phyloP scores from a whole-genome alignment of 2,113 vertebrate genomes.

The Pachycephala philippinensis region DNA sequence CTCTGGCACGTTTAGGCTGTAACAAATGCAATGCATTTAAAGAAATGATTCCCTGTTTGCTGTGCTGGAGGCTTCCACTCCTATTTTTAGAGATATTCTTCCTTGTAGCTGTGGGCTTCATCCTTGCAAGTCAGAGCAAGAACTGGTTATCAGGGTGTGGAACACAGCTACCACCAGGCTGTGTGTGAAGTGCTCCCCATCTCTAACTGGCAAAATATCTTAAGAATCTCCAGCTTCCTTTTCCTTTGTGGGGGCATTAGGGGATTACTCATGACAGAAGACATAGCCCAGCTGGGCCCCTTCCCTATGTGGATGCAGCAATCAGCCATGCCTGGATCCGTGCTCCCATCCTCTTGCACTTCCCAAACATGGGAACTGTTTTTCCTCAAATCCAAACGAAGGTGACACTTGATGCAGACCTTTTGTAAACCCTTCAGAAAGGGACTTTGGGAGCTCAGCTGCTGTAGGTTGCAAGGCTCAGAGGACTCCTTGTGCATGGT shows the following conservation, averaged over 20 bases:
- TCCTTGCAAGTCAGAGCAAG: background rate
- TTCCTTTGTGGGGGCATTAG: background rate
- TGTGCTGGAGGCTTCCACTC: background rate
- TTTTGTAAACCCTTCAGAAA: background rate
- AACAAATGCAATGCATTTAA: background rate
- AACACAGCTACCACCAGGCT: background rate
- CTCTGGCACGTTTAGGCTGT: background rate
- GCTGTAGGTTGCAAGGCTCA: background rate
- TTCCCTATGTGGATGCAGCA: background rate
- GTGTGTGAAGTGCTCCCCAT: background rate
- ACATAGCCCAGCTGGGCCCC: background rate
- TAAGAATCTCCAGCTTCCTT: background rate
- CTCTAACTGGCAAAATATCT: background rate
- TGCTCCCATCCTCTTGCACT: background rate
- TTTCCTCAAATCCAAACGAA: background rate
- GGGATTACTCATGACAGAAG: background rate
- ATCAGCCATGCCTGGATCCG: background rate
- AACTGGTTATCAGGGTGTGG: background rate
- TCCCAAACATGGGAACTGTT: background rate
- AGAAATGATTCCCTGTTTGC: background rate
- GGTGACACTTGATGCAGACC: background rate
- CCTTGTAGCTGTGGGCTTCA: background rate
- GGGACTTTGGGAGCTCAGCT: background rate
- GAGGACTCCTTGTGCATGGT: background rate
- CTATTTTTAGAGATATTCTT: background rate